Base-by-base conservation (phyloP, 92 coral and sea anemone genomes). In the Siderastrea radians region DNA sequence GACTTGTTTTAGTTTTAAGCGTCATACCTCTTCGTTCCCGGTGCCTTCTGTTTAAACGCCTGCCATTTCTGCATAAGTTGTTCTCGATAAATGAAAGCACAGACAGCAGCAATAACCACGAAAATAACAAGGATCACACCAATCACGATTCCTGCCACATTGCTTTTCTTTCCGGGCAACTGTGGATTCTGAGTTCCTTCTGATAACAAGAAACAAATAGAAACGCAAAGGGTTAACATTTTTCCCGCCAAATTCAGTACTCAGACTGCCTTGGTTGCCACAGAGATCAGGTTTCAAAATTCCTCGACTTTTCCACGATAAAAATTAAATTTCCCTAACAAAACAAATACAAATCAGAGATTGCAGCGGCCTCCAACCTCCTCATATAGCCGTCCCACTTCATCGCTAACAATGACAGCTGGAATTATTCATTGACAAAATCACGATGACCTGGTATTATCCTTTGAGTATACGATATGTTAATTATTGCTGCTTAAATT, bases 61-160 rank as follows among this genome's bases (percentile, higher is more conserved):
- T 67, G 92, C 95, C 95, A 94, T 81, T 94, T 94, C 54, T 54
- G 75, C 85, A 75, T 79, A 72, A 94, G 81, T 55, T 62, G 58
- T 75, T 87, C 68, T 43, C 98, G 95, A 63, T 92, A 83, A 65
- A 68, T 54, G 77, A 87, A 76, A 17, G 92, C 94, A 49, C 69
- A 67, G 15, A 84, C 89, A 17, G 83, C 78, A 49, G 86, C 93
- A 9, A 87, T 82, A 17, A 94, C 8, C 71, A 90, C 59, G 44
- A 83, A 43, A 10, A 92, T 49, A 17, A 88, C 61, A 16, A 94
- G 3, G 49, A 94, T 79, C 16, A 90, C 91, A 11, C 78, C 85
- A 5, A 92, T 72, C 66, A 94, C 68, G 75, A 86, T 92, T 26
- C 95, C 97, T 44, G 95, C 97, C 46, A 87, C 49, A 1, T 67